These are phyloP conservation scores for Campoletis raptor DNA, from an alignment of 2,888 invertebrate species.

Conservation along the genomic window DNA sequence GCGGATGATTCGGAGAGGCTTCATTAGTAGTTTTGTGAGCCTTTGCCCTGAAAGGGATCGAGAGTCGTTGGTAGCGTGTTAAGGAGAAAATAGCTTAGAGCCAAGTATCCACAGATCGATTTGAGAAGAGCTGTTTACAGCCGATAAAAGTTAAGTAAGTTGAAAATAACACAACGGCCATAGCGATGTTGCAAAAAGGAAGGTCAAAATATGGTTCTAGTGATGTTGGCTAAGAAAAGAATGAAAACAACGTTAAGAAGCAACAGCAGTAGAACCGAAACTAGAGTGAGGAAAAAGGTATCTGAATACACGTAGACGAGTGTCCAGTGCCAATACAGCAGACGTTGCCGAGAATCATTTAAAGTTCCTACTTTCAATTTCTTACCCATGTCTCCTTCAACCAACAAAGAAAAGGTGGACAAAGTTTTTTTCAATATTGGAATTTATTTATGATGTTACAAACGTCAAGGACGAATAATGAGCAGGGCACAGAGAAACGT, in stretches of 20 bases:
- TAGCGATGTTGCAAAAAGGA: slow-evolving; percentile 21
- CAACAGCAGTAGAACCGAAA: slow-evolving; percentile 12
- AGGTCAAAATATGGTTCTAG: neutral
- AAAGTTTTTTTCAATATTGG: slow-evolving; percentile 67
- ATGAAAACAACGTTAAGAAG: slow-evolving; percentile 15
- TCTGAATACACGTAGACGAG: slow-evolving; percentile 60
- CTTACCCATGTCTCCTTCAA: slow-evolving; percentile 9
- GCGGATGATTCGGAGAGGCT: neutral
- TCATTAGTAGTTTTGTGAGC: slow-evolving; percentile 36
- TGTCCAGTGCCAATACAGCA: slow-evolving; percentile 72
- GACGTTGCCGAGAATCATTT: slow-evolving; percentile 77
- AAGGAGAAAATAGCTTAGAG: slow-evolving; percentile 28
- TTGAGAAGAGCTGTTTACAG: slow-evolving; percentile 52
- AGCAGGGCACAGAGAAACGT: neutral
- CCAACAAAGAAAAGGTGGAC: slow-evolving; percentile 13
- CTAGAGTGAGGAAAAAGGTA: slow-evolving; percentile 26
- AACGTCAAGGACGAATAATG: neutral
- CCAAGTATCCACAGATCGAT: slow-evolving; percentile 65
- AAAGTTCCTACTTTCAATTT: slow-evolving; percentile 65
- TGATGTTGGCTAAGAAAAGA: slow-evolving; percentile 12
- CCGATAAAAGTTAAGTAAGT: slow-evolving; percentile 34
- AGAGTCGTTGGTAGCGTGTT: slow-evolving; percentile 28
- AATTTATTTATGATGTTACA: slow-evolving; percentile 74
- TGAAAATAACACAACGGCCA: slow-evolving; percentile 38
- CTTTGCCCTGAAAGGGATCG: slow-evolving; percentile 24